These are phyloP conservation scores for Drosophila pseudotalamancana DNA, from an alignment of 2,888 invertebrate genomes.

Conservation along the genomic window DNA sequence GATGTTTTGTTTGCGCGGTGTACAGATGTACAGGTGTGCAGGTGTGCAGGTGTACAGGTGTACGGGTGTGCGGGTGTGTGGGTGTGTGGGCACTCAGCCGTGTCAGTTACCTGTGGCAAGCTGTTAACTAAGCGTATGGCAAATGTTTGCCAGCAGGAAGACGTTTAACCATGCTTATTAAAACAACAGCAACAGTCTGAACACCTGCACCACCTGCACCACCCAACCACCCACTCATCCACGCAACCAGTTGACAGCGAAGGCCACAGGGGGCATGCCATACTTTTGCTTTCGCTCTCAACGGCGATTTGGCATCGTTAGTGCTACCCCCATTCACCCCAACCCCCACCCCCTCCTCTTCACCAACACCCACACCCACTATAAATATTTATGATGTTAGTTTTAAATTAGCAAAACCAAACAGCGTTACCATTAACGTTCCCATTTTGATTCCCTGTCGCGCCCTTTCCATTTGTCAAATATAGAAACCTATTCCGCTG, in stretches of 20 bases:
- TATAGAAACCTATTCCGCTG: constrained; percentile 19
- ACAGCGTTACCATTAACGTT: constrained; percentile 62
- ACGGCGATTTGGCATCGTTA: constrained; percentile 47
- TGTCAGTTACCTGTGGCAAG: constrained; percentile 74
- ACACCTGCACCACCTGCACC: constrained; percentile 1
- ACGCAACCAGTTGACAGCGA: constrained; percentile 40
- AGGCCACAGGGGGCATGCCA: constrained; percentile 74
- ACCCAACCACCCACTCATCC: constrained; percentile 2
- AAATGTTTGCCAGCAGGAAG: constrained; percentile 77
- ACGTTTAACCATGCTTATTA: constrained; percentile 71
- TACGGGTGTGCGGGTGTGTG: constrained; percentile 8
- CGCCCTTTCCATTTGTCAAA: constrained; percentile 48
- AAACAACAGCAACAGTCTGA: constrained; percentile 48
- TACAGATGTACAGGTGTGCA: not conserved
- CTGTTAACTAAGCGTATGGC: constrained; percentile 78
- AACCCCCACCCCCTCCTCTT: not conserved
- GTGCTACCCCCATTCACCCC: not conserved
- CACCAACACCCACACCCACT: constrained; percentile 28
- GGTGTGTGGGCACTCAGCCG: constrained; percentile 62
- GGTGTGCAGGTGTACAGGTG: constrained; percentile 5
- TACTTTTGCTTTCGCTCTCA: constrained; percentile 69
- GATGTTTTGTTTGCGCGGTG: constrained; percentile 42
- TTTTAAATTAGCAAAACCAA: constrained; percentile 75
- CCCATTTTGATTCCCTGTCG: constrained; percentile 54
- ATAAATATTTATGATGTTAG: constrained; percentile 78